Evolutionary conservation across 2,113 vertebrate species (phyloP).

Genomic region (Gulo gulo): DNA sequence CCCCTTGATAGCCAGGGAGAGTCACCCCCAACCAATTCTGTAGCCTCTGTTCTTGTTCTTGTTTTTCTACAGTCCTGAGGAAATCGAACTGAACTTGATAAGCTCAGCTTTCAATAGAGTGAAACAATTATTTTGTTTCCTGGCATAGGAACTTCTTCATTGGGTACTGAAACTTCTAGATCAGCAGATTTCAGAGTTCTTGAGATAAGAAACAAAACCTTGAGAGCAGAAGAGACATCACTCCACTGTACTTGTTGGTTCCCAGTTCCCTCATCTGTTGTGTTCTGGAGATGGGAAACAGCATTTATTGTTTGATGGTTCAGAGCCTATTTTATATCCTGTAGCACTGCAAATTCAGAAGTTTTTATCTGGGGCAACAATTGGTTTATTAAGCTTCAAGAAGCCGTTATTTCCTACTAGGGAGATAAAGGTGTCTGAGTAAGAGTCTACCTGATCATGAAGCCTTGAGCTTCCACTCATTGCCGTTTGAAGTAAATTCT

Average conservation of each 20-base stretch:
- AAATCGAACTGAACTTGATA: background rate
- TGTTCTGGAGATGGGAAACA: background rate
- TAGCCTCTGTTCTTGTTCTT: background rate
- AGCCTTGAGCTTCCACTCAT: background rate
- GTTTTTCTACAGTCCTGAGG: background rate
- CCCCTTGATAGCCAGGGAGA: background rate
- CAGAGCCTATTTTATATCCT: background rate
- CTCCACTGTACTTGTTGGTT: background rate
- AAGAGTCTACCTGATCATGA: background rate
- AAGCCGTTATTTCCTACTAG: background rate
- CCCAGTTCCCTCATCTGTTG: background rate
- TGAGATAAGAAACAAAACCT: background rate
- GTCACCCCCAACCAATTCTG: background rate
- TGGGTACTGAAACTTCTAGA: background rate
- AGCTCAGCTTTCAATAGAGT: background rate
- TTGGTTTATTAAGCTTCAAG: background rate
- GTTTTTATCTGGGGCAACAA: background rate
- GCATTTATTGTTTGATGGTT: background rate
- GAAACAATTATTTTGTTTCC: background rate
- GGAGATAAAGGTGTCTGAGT: background rate
- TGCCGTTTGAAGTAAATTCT: background rate
- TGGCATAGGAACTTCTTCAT: background rate
- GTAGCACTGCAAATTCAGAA: background rate
- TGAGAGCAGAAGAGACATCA: background rate
- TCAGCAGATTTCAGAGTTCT: background rate